These are phyloP conservation scores for Zosterops hypoxanthus DNA, from an alignment of 2,113 vertebrate species.

Conservation along the genomic window DNA sequence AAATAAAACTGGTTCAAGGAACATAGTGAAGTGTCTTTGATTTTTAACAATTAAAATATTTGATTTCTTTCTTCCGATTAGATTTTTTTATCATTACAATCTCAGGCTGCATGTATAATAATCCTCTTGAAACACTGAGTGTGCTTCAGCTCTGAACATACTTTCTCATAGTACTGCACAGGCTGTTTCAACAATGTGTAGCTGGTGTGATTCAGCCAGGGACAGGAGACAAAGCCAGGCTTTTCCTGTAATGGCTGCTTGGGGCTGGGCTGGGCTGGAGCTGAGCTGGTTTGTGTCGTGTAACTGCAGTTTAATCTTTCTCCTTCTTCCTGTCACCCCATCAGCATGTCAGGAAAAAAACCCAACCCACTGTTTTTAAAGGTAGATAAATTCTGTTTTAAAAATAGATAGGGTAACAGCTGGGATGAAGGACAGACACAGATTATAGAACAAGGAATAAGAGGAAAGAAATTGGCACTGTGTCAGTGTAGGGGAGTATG, in stretches of 20 bases:
- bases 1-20: slow-evolving; percentile 14
- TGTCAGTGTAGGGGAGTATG: not conserved
- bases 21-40: not conserved
- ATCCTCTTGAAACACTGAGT: not conserved
- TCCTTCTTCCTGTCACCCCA: not conserved
- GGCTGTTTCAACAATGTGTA: not conserved
- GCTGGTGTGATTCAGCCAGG: not conserved
- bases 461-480: not conserved
- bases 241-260: slow-evolving; percentile 59
- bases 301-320: not conserved
- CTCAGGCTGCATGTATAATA: not conserved
- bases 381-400: not conserved
- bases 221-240: slow-evolving; percentile 52
- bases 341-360: not conserved
- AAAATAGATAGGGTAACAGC: not conserved
- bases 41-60: slow-evolving; percentile 2
- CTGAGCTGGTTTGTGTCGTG: not conserved
- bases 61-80: not conserved
- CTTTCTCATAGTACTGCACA: not conserved
- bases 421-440: not conserved
- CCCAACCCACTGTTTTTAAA: not conserved
- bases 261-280: slow-evolving; percentile 37
- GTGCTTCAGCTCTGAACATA: not conserved
- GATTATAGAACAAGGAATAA: not conserved
- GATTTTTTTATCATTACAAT: not conserved